These are phyloP conservation scores for Drosophila ustulata DNA, from an alignment of 2,888 invertebrate genomes.

Conservation along the genomic window DNA sequence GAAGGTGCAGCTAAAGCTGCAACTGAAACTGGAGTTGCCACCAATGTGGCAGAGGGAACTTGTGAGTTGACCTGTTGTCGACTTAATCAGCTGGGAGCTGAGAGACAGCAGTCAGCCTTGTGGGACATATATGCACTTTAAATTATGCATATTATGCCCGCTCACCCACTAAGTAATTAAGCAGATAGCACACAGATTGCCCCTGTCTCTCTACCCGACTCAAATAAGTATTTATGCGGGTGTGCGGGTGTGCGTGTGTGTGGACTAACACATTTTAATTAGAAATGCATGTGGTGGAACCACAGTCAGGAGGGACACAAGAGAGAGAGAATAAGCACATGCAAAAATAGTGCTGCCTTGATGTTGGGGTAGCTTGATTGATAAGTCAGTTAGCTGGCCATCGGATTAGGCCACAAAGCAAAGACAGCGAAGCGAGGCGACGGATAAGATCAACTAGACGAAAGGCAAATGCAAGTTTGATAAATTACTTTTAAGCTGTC, in stretches of 20 bases:
- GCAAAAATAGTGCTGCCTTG: constrained; percentile 31
- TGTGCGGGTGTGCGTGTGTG: constrained; percentile 24
- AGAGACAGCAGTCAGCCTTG: constrained; percentile 21
- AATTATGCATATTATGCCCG: constrained; percentile 70
- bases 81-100: constrained; percentile 73
- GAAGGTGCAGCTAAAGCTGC: constrained; percentile 13
- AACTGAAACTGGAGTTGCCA: not conserved
- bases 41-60: too few species aligned
- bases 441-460: constrained; percentile 2
- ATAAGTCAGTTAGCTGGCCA: constrained; percentile 55
- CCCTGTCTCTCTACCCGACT: constrained; percentile 14
- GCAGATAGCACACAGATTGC: constrained; percentile 59
- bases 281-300: constrained; percentile 57
- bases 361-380: constrained; percentile 60
- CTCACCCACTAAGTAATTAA: constrained; percentile 74
- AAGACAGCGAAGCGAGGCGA: not conserved
- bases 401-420: constrained; percentile 29
- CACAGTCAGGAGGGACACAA: constrained; percentile 16
- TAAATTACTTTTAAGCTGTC: constrained; percentile 78
- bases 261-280: constrained; percentile 61
- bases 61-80: constrained; percentile 51
- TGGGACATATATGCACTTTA: constrained; percentile 74
- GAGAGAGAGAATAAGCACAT: constrained; percentile 16
- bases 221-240: constrained; percentile 60
- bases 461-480: constrained; percentile 50